Percentiles rank a stretch among this genome's conserved stretches.
Conservation (phyloP, 2,888 invertebrate genomes). For the Piscicola geometra region DNA sequence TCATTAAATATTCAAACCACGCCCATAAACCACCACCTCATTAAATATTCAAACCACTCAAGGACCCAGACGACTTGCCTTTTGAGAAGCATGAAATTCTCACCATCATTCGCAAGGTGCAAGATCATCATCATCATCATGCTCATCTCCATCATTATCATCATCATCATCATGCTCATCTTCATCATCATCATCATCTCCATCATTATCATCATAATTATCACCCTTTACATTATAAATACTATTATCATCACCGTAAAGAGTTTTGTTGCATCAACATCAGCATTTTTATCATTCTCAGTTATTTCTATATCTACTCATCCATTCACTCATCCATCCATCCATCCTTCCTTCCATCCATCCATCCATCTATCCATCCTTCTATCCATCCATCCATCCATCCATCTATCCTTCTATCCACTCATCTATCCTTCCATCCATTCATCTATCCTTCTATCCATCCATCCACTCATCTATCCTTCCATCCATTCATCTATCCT, state of each 20-base stretch:
- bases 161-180: slow-evolving; percentile 34
- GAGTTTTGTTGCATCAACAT: no score
- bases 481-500: not conserved
- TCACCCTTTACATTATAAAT: no score
- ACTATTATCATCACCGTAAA: not conserved
- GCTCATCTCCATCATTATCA: slow-evolving; percentile 29
- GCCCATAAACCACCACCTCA: not conserved
- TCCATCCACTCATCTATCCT: not conserved
- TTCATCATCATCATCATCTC: slow-evolving; percentile 30
- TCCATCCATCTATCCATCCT: no score
- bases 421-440: not conserved
- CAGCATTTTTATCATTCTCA: no score
- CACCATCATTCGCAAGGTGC: slow-evolving; percentile 62
- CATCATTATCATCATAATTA: slow-evolving; percentile 9
- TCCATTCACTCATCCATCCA: not conserved
- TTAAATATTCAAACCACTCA: slow-evolving; percentile 44
- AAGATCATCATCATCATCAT: slow-evolving; percentile 33
- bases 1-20: slow-evolving; percentile 5
- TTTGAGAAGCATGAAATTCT: slow-evolving; percentile 89
- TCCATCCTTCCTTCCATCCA: not conserved
- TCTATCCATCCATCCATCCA: not conserved
- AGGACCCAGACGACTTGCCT: slow-evolving; percentile 91
- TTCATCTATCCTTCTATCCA: not conserved
- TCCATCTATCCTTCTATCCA: not conserved
- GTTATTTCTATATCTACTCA: no score